Evolutionary conservation across 2,888 invertebrate species (phyloP), one percentile per base, ranked within the genome.

Genomic region (Mycalesis mineus): DNA sequence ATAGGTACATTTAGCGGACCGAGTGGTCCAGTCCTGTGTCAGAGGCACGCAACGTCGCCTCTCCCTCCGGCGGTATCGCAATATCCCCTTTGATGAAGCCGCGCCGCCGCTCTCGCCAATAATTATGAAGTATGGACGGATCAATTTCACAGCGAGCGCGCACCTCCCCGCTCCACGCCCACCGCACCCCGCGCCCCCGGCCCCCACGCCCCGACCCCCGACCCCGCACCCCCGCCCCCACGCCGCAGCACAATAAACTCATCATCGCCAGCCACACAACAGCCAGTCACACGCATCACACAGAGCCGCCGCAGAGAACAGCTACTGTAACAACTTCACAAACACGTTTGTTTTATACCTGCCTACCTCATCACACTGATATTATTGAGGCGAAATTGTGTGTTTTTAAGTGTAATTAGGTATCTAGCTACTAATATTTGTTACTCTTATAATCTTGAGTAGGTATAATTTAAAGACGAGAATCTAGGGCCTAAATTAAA

Each of bases 91-190:
- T 47, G 45, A 47, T 47, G 45, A 15, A 29, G 62, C 54, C 70
- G 68, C 67, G 22, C 22, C 37, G 49, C 17, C 36, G 39, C 74
- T 70, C 74, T 70, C 78, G 50, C 78, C 80, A 74, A 73, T 78
- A 71, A 74, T 80, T 80, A 80, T 82, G 77, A 79, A 82, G 74
- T 80, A 80, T 77, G 75, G 74, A 73, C 77, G 77, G 60, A 83
- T 82, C 83, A 81, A 80, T 83, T 79, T 76, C 78, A 75, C 78
- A 75, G 78, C 72, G 69, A 63, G 68, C 74, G 75, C 77, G 69
- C 76, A 71, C 62, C 40, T 63, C 51, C 60, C 61, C 55, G 59
- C 57, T 49, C 54, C 55, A 41, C 60, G 42, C 57, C 54, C 57
- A 57, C 17, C 50, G 44, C 47, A 17, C 41, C 31, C 39, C 54